These are phyloP conservation scores for Hyphantria cunea DNA, from an alignment of 1,140 invertebrate species.

Conservation along the genomic window DNA sequence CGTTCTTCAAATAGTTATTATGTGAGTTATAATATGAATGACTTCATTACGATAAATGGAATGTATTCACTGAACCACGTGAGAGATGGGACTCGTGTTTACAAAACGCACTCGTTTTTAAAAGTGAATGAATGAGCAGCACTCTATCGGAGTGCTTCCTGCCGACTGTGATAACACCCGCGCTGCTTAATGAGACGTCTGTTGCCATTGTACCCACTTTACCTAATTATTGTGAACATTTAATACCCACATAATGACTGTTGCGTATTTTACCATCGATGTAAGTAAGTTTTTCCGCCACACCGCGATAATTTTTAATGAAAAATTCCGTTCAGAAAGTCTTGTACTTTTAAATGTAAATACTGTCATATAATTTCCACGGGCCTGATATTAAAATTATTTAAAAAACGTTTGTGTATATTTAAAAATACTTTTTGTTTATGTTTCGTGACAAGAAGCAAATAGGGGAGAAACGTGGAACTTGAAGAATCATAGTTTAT, in stretches of 20 bases:
- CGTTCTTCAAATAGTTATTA: conserved; percentile 14
- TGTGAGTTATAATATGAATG: conserved; percentile 1
- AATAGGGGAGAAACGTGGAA: conserved; percentile 19
- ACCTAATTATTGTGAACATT: conserved; percentile 37
- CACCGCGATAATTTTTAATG: conserved; percentile 14
- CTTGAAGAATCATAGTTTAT: conserved; percentile 65
- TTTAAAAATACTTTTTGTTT: conserved; percentile 3
- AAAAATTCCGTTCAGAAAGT: conserved; percentile 1
- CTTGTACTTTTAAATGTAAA: neutral
- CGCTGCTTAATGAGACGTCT: conserved; percentile 45
- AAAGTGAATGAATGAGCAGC: conserved; percentile 66
- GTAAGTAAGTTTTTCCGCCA: conserved; percentile 15
- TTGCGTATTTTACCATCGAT: conserved; percentile 27
- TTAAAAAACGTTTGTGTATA: neutral
- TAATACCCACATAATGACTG: conserved; percentile 23
- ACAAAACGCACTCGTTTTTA: conserved; percentile 54
- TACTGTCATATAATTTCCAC: neutral
- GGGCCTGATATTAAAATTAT: neutral
- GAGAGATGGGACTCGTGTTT: conserved; percentile 49
- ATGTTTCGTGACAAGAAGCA: conserved; percentile 19
- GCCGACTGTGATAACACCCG: conserved; percentile 58
- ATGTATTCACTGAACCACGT: conserved; percentile 4
- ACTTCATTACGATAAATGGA: conserved; percentile 1
- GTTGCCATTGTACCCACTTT: conserved; percentile 30
- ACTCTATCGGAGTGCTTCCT: conserved; percentile 60